Evolutionary conservation across 2,888 invertebrate species (phyloP).

Genomic region (Tetragonisca angustula): DNA sequence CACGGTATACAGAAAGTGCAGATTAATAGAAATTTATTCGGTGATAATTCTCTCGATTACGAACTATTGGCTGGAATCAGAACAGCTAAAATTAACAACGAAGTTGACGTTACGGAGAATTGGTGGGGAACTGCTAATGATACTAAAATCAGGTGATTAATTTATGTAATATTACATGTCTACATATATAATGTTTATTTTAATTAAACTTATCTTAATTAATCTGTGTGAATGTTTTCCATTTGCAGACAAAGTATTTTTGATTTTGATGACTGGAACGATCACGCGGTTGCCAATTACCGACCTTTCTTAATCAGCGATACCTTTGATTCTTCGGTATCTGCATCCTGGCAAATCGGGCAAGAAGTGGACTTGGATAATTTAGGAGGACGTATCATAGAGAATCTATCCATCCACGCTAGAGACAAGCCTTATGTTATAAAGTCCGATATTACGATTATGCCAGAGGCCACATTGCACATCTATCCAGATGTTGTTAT

Average conservation of each 20-base stretch:
- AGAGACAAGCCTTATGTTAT: constrained; percentile 91
- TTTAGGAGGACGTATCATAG: constrained; percentile 91
- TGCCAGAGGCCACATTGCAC: constrained; percentile 95
- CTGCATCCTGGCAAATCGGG: constrained; percentile 88
- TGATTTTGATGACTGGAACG: constrained; percentile 99
- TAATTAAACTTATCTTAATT: no score
- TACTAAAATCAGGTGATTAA: constrained; percentile 87
- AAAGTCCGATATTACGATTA: constrained; percentile 96
- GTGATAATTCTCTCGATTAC: constrained; percentile 93
- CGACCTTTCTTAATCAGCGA: constrained; percentile 94
- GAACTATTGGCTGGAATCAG: constrained; percentile 96
- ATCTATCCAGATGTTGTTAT: constrained; percentile 95
- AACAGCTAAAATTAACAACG: constrained; percentile 94
- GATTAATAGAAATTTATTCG: constrained; percentile 95
- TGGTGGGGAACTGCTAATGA: constrained; percentile 97
- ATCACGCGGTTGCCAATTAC: constrained; percentile 96
- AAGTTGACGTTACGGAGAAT: constrained; percentile 95
- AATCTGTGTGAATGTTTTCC: background rate
- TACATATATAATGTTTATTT: background rate
- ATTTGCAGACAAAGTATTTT: constrained; percentile 89
- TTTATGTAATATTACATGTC: background rate
- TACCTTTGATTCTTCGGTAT: constrained; percentile 90
- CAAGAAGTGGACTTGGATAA: constrained; percentile 87
- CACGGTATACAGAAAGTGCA: constrained; percentile 97
- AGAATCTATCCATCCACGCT: constrained; percentile 88